These are phyloP conservation scores for Germaria angustata DNA, from an alignment of 2,888 invertebrate genomes.

Conservation along the genomic window DNA sequence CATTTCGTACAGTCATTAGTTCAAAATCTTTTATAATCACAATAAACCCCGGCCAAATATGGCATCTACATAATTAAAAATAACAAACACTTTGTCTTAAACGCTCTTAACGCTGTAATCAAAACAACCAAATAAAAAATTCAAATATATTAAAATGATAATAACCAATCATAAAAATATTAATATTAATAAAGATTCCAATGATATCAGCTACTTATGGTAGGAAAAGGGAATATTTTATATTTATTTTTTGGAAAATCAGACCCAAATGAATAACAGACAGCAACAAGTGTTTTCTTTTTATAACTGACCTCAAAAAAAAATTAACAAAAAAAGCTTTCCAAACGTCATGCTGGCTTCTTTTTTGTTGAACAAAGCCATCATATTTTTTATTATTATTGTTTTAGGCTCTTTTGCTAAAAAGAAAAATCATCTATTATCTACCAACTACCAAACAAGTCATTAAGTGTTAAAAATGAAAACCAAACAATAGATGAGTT, in stretches of 20 bases:
- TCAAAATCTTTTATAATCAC: background rate
- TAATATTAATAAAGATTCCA: conserved; percentile 4
- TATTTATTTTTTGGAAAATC: background rate
- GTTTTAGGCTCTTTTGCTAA: conserved; percentile 20
- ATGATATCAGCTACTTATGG: background rate
- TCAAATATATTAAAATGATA: conserved; percentile 52
- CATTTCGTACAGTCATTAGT: background rate
- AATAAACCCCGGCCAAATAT: conserved; percentile 14
- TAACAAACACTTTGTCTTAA: conserved; percentile 49
- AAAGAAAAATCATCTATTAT: conserved; percentile 29
- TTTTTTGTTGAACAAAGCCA: background rate
- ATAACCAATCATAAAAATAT: conserved; percentile 35
- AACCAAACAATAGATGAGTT: conserved; percentile 59
- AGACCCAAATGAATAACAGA: background rate
- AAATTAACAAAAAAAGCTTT: conserved; percentile 31
- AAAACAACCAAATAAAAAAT: conserved; percentile 56
- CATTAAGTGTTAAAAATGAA: conserved; percentile 11
- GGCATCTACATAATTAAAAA: conserved; percentile 36
- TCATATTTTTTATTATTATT: background rate
- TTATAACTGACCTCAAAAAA: background rate
- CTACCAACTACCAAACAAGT: conserved; percentile 2
- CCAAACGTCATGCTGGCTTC: conserved; percentile 53
- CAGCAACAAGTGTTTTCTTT: conserved; percentile 3
- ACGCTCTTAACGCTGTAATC: conserved; percentile 47
- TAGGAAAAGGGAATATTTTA: background rate